Conservation (phyloP, 2,113 vertebrate genomes). For the Pongo abelii region DNA sequence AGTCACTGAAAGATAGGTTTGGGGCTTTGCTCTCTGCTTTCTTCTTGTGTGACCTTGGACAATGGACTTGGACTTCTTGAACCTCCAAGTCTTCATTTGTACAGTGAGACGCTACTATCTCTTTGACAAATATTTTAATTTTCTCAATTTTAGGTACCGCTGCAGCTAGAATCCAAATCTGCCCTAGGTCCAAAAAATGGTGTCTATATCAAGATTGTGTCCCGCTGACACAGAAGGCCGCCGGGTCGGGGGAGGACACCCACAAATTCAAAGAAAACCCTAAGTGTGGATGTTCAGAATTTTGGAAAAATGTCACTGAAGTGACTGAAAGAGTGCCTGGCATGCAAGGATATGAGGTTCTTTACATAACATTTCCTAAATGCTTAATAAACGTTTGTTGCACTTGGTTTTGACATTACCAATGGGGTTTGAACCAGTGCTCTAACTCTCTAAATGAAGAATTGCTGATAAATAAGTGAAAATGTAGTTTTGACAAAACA, state of each 20-base stretch:
- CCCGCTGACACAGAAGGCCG: conserved; percentile 71
- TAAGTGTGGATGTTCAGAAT: neutral
- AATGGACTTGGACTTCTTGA: neutral
- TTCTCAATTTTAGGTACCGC: conserved; percentile 88
- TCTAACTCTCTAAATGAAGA: neutral
- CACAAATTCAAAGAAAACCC: neutral
- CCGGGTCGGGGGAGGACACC: neutral
- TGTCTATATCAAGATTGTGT: conserved; percentile 88
- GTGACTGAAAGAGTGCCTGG: neutral
- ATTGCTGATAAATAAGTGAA: neutral
- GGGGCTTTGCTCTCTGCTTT: neutral
- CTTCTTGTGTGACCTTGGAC: neutral
- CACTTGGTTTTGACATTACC: neutral
- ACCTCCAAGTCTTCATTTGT: neutral
- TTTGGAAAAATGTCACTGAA: neutral
- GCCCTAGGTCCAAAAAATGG: conserved; percentile 93
- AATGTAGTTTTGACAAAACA: neutral
- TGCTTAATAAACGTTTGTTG: conserved; percentile 48
- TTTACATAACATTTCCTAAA: neutral
- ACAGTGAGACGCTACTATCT: neutral
- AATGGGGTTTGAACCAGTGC: neutral
- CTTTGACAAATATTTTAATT: conserved; percentile 2
- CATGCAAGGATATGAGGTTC: neutral
- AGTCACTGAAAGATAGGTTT: too few relatives aligned
- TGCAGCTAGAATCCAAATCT: conserved; percentile 90